A percentile compares a stretch with the other conserved stretches of the same genome.
phyloP scores from a whole-genome alignment of 2,888 invertebrate species.

The Cephus sareptanus region DNA sequence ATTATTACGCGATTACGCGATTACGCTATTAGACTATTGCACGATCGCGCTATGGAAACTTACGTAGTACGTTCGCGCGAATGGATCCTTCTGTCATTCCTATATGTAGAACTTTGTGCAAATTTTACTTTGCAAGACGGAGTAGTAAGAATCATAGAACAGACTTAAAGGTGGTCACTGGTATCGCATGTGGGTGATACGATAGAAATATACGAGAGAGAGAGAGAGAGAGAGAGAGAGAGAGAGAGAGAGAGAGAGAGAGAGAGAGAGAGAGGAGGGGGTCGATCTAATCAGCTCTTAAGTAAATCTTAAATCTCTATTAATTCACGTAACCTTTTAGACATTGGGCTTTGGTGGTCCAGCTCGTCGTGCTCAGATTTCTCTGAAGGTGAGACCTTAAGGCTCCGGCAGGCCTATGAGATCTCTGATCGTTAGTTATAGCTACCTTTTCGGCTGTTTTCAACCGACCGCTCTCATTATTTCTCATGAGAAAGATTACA shows the following conservation, averaged over 20 bases:
- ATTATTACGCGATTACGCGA: neutral
- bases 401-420: neutral
- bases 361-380: neutral
- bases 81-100: neutral
- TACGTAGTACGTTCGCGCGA: neutral
- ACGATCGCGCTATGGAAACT: neutral
- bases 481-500: neutral
- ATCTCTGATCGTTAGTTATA: neutral
- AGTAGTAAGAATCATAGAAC: neutral
- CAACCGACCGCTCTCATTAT: neutral
- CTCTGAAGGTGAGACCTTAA: slow-evolving; percentile 2
- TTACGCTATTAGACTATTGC: neutral
- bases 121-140: neutral
- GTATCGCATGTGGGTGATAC: neutral
- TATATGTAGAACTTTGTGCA: neutral
- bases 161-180: neutral
- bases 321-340: slow-evolving; percentile 20
- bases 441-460: neutral
- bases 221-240: no score
- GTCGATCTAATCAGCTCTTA: neutral
- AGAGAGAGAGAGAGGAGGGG: neutral
- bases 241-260: no score
- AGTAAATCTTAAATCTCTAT: slow-evolving; percentile 15
- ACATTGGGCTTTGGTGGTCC: slow-evolving; percentile 16
- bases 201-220: no score